Percentiles rank a stretch among this genome's conserved stretches.
These are phyloP conservation scores for Rhinogobius similis DNA, from an alignment of 2,113 vertebrate species.

Conservation along the genomic window DNA sequence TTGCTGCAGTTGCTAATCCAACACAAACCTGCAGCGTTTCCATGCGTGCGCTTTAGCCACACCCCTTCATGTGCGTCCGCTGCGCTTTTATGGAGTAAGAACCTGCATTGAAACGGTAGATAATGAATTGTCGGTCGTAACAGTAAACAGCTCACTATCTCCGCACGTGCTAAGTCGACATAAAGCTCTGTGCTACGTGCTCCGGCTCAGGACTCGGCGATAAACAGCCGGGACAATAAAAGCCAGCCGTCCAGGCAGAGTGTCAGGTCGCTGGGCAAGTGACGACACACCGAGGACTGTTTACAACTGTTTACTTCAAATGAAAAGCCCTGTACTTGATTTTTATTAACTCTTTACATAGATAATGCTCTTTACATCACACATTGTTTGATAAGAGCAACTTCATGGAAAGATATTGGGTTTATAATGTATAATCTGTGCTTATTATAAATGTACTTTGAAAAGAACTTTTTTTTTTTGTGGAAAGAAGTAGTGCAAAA, in stretches of 20 bases:
- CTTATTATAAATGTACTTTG: too few relatives aligned
- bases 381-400: too few relatives aligned
- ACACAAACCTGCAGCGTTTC: conserved; percentile 1
- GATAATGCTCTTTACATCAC: too few relatives aligned
- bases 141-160: conserved; percentile 23
- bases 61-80: neutral
- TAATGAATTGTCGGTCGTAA: conserved; percentile 24
- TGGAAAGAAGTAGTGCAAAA: too few relatives aligned
- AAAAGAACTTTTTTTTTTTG: too few relatives aligned
- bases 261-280: conserved; percentile 72
- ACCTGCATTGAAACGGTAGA: conserved; percentile 13
- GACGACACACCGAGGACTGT: conserved; percentile 61
- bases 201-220: conserved; percentile 25
- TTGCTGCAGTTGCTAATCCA: conserved; percentile 21
- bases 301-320: neutral
- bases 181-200: conserved; percentile 13
- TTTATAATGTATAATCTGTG: too few relatives aligned
- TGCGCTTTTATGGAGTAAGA: conserved; percentile 7
- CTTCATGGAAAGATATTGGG: too few relatives aligned
- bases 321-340: too few relatives aligned
- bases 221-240: conserved; percentile 55
- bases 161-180: conserved; percentile 18
- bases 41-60: neutral
- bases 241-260: conserved; percentile 53
- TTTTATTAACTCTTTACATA: too few relatives aligned